Base-by-base conservation (phyloP, 2,888 invertebrate species). In the Drosophila seclusa region DNA sequence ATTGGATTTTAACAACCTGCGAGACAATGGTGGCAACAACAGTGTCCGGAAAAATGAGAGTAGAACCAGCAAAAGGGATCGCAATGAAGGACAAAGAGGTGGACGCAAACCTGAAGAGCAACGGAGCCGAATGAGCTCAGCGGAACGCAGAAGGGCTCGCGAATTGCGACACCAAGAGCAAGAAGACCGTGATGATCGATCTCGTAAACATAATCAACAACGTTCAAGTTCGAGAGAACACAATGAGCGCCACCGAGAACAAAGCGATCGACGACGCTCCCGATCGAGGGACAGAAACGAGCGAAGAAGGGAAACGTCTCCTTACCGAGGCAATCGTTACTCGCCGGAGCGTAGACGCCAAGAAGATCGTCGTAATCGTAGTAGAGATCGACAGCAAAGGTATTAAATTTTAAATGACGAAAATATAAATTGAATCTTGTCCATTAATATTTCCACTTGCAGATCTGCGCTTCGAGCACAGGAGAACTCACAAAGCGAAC, bases 1-100 rank as follows among this genome's bases (percentile, higher is more conserved):
- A 16, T 68, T 91, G 13, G 92, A 92, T 65, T 92, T 93, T 61
- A 88, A 92, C 38, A 85, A 92, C 50, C 74, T 92, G 49, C 73
- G 78, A 6, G 78, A 75, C 3, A 62, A 42, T 6, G 31, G 31
- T 27, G 2, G 16, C 16, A 24, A 45, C 21, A 57, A 21, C 6
- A 74, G 76, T 32, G 69, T 50, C 1, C 58, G 53, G 8, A 57
- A 58, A 38, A 64, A 66, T 21, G 40, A 21, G 2, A 59, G 18
- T 24, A 76, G 38, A 34, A 0, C 24, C 21, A 76, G 18, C 4
- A 58, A 32, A 27, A 42, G 21, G 0, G 42, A 52, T 10, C 4
- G 38, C 18, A 36, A 52, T 45, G 27, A 13, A 38, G 49, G 24
- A 21, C 65, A 63, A 21, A 63, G 55, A 0, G 63, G 75, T 31